Evolutionary conservation across 1,140 invertebrate genomes (phyloP).

Genomic region (Bombus pascuorum): DNA sequence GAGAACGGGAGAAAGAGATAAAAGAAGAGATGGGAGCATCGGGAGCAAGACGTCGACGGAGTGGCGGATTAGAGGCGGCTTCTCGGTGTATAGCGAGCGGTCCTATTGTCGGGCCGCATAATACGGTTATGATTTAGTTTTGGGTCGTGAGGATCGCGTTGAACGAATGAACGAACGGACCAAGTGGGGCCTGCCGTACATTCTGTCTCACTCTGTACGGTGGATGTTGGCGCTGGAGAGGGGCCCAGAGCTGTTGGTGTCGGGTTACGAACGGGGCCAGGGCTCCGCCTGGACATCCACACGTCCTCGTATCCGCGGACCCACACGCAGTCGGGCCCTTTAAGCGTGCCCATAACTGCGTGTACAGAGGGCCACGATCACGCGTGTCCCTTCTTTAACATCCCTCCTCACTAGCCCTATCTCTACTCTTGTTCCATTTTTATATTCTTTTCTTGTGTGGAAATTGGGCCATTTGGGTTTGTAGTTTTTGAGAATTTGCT

Average conservation of each 20-base stretch:
- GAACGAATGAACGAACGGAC: slow-evolving; percentile 55
- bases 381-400: slow-evolving; percentile 25
- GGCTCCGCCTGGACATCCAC: slow-evolving; percentile 62
- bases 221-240: slow-evolving; percentile 43
- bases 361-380: slow-evolving; percentile 32
- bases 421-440: slow-evolving; percentile 20
- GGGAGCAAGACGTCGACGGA: slow-evolving; percentile 72
- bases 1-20: background rate
- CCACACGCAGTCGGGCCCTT: slow-evolving; percentile 69
- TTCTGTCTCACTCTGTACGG: slow-evolving; percentile 37
- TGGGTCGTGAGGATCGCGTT: slow-evolving; percentile 75
- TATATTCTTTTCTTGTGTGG: background rate
- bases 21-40: slow-evolving; percentile 17
- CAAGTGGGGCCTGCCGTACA: slow-evolving; percentile 66
- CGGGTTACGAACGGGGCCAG: slow-evolving; percentile 66
- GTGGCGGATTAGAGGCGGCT: slow-evolving; percentile 78
- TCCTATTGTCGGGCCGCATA: slow-evolving; percentile 76
- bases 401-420: slow-evolving; percentile 57
- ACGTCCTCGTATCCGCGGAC: slow-evolving; percentile 44
- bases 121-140: slow-evolving; percentile 80
- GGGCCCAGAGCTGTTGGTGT: slow-evolving; percentile 57
- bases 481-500: no score
- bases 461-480: background rate
- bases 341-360: slow-evolving; percentile 65
- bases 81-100: slow-evolving; percentile 72